A percentile compares a stretch with the other conserved stretches of the same genome.
Conservation (phyloP, 2,113 vertebrate species). For the Heterocephalus glaber region DNA sequence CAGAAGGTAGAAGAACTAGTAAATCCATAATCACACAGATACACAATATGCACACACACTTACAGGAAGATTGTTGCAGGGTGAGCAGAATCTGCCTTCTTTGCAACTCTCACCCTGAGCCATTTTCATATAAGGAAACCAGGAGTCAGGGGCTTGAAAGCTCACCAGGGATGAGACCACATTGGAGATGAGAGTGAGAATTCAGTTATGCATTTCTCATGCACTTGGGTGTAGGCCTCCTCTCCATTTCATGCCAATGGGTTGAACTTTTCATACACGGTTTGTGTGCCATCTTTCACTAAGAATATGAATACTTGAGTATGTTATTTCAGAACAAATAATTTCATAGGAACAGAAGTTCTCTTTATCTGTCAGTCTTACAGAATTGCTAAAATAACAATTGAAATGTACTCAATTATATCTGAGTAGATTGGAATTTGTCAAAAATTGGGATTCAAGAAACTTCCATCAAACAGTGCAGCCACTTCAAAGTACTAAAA, state of each 20-base stretch:
- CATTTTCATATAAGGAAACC: neutral
- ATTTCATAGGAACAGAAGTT: neutral
- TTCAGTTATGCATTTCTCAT: neutral
- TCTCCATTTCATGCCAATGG: neutral
- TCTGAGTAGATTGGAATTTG: neutral
- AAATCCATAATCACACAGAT: neutral
- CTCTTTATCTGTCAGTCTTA: neutral
- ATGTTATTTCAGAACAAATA: neutral
- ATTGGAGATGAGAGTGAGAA: neutral
- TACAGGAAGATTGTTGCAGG: neutral
- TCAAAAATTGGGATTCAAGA: neutral
- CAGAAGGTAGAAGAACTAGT: neutral
- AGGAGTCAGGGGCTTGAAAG: no score
- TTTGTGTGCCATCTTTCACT: neutral
- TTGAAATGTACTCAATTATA: neutral
- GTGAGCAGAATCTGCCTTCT: neutral
- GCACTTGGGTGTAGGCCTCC: neutral
- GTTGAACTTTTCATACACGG: no score
- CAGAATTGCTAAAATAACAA: neutral
- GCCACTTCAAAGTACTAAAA: neutral
- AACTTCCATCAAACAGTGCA: neutral
- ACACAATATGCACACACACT: rapidly evolving
- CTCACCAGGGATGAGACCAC: rapidly evolving
- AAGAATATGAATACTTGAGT: no score
- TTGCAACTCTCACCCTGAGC: neutral